These are phyloP conservation scores for Engystomops pustulosus DNA, from an alignment of 2,113 vertebrate species.

Conservation along the genomic window DNA sequence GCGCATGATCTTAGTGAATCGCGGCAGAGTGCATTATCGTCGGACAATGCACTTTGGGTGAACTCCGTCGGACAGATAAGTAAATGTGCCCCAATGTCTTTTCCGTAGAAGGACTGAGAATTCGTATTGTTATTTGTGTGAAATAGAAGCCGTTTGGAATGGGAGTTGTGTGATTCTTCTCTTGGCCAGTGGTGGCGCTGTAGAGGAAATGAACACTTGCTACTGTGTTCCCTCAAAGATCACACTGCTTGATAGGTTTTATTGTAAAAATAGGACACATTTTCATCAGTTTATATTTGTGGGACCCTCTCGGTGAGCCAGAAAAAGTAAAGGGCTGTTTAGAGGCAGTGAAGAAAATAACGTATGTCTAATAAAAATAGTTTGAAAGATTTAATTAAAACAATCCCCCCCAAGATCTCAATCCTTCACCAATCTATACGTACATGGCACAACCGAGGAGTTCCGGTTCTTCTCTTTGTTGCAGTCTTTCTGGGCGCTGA, in stretches of 20 bases:
- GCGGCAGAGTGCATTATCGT: too few species aligned
- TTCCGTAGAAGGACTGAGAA: too few species aligned
- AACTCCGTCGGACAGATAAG: too few species aligned
- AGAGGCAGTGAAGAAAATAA: neutral
- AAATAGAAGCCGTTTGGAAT: too few species aligned
- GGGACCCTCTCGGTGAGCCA: neutral
- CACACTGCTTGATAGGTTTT: neutral
- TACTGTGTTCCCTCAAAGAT: neutral
- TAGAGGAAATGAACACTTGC: neutral
- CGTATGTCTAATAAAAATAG: too few species aligned
- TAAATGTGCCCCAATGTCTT: too few species aligned
- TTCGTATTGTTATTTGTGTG: too few species aligned
- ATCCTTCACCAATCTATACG: conserved; percentile 63
- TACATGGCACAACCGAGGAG: conserved; percentile 93
- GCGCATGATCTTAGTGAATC: too few species aligned
- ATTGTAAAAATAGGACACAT: neutral
- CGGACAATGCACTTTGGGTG: too few species aligned
- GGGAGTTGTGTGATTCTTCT: neutral
- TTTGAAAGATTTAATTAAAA: too few species aligned
- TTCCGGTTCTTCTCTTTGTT: conserved; percentile 97
- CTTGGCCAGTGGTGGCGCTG: neutral
- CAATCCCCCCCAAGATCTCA: neutral
- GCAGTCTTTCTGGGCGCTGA: conserved; percentile 93
- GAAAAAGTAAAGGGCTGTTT: neutral
- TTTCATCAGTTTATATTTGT: neutral